Evolutionary conservation across 2,888 invertebrate genomes (phyloP), one percentile per base, ranked within the genome.

Genomic region (Eulithis testata): DNA sequence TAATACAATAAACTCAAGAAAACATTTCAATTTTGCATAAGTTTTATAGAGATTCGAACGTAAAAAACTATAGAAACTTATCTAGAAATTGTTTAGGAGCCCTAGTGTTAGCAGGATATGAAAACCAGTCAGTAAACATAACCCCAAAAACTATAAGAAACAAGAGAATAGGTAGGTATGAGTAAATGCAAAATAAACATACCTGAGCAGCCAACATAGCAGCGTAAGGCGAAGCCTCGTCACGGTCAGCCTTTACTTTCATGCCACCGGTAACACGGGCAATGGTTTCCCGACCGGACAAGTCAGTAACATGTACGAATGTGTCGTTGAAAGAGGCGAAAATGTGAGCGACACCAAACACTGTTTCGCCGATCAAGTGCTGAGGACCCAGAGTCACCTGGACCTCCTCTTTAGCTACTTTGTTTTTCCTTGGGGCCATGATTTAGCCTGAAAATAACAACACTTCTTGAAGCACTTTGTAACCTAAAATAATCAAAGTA

Each of bases 151-250:
- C 51, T 49, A 52, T 21, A 14, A 8, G 27, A 27, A 14, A 40
- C 11, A 8, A 12, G n/a, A 1, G 21, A 21, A 21, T 21, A 21
- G 9, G 11, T 12, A 7, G n/a, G 7, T 50, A 11, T 1, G 6
- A 36, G 4, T 45, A 0, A 11, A 11, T 14, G 5, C 9, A 11
- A 60, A 11, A 64, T 65, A 75, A 73, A 86, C 84, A 70, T 73
- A 97, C 97, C 95, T 99, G 99, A 75, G 99, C 99, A 79, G 99
- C 99, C 94, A 99, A 98, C 99, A 99, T 99, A 96, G 99, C 99
- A 83, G 99, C 99, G 88, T 99, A 99, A 55, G 99, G 99, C 54
- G 99, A 99, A 73, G 99, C 98, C 94, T 99, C 99, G 93, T 99
- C 99, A 94, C 99, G 96, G 94, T 99, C 99, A 79, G 99, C 99